Evolutionary conservation across 2,888 invertebrate species (phyloP).

Genomic region (Poecilobothrus nobilitatus): DNA sequence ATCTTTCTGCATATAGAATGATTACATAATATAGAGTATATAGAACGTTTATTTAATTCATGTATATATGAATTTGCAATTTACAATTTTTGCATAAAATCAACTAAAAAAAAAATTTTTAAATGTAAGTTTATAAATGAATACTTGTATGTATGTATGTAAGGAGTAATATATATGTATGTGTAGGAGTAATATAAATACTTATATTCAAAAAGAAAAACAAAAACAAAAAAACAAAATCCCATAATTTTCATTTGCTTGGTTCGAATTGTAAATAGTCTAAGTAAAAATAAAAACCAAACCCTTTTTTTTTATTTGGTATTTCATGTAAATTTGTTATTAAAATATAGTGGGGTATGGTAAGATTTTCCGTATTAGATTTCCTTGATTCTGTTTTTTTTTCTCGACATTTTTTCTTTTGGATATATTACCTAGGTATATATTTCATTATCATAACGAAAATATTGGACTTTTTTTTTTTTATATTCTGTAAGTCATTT

Average conservation of each 20-base stretch:
- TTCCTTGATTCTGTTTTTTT: neutral
- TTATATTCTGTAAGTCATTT: neutral
- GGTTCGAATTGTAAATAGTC: too few species aligned
- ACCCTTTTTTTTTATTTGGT: neutral
- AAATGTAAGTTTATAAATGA: neutral
- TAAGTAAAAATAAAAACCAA: too few species aligned
- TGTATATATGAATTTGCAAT: too few species aligned
- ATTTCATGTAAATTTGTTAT: neutral
- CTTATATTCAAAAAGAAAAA: too few species aligned
- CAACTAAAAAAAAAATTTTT: neutral
- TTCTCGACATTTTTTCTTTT: neutral
- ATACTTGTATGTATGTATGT: neutral
- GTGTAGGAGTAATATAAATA: too few species aligned
- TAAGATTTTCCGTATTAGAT: neutral
- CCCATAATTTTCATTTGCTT: too few species aligned
- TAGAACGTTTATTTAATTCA: too few species aligned
- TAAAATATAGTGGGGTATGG: neutral
- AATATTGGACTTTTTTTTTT: neutral
- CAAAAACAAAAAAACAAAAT: too few species aligned
- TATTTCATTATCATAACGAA: constrained; percentile 1
- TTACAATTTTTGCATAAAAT: neutral
- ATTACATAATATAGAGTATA: too few species aligned
- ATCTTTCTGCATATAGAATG: too few species aligned
- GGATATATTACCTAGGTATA: neutral
- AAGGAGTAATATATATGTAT: too few species aligned